Base-by-base conservation (phyloP, 2,113 vertebrate species). In the Gnathochromis pfefferi region DNA sequence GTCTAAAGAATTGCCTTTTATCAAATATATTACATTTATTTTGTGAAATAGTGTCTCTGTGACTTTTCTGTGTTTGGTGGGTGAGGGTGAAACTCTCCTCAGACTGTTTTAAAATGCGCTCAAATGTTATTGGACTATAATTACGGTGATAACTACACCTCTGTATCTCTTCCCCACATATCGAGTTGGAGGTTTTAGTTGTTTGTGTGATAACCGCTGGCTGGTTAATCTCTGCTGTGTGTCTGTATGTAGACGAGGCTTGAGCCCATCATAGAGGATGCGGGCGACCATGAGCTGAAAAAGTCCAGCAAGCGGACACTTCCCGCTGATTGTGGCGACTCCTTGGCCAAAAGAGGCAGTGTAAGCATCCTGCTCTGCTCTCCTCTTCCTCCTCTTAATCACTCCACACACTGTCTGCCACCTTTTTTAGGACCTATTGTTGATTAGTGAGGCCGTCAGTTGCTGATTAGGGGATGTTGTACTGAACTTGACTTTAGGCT, bases 291-390 rank as follows among this genome's bases (percentile, higher is more conserved):
- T 95, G 98, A 99, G 97, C 98, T 99, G 97, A 99, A 99, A 97
- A 99, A 99, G 97, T 99, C 98, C 96, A 99, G 98, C 97, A 99
- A 99, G 96, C 97, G 98, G 96, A 99, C 98, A 94, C 98, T 99
- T 96, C 98, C 98, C 96, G 98, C 98, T 97, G 98, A 99, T 97
- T 99, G 97, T 96, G 98, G 98, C 94, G 98, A 99, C 97, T 99
- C 98, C 96, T 97, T 99, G 96, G 98, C 98, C 97, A 99, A 99
- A 97, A 97, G 98, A 98, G 98, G 98, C 98, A 99, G 98, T 97
- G 98, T 99, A 98, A 99, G 98, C 93, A 91, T 94, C 96, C 96
- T 70, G 82, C 83, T 87, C 89, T 63, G 95, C 96, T 97, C 97
- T 96, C 96, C 96, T 65, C 80, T 96, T 94, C 96, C 86, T 94